These are phyloP conservation scores for Heloderma charlesbogerti DNA, from an alignment of 2,113 vertebrate species.

Conservation along the genomic window DNA sequence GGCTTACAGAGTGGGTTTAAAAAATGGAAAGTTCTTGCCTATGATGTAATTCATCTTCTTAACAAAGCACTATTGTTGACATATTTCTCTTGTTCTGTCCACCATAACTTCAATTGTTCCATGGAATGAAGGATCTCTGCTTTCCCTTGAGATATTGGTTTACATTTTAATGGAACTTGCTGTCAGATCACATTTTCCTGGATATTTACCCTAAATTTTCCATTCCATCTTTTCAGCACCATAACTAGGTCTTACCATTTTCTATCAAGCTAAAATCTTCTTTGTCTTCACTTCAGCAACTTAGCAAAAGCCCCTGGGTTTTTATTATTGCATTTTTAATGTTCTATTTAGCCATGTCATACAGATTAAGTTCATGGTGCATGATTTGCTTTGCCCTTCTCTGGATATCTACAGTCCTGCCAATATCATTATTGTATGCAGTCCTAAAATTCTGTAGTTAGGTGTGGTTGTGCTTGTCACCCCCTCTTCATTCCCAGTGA, in stretches of 20 bases:
- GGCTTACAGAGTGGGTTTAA: constrained; percentile 26
- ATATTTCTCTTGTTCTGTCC: constrained; percentile 39
- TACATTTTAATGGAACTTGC: background rate
- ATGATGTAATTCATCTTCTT: constrained; percentile 26
- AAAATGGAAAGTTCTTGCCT: background rate
- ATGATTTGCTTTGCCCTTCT: background rate
- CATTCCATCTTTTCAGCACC: background rate
- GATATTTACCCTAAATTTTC: constrained; percentile 23
- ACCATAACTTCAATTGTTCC: background rate
- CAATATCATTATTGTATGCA: background rate
- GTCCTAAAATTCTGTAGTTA: background rate
- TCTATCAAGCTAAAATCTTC: constrained; percentile 20
- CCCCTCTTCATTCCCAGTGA: background rate
- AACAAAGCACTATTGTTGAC: constrained; percentile 14
- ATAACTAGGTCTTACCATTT: constrained; percentile 4
- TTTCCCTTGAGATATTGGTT: constrained; percentile 23
- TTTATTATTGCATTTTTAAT: background rate
- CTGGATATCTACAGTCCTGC: background rate
- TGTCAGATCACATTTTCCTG: background rate
- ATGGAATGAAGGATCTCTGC: background rate
- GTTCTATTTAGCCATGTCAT: constrained; percentile 20
- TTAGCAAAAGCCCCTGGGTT: constrained; percentile 16
- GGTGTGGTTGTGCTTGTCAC: background rate
- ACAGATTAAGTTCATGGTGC: background rate
- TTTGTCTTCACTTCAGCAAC: background rate